Evolutionary conservation across 1,140 invertebrate species (phyloP).

Genomic region (Thalassaphorura encarpata): DNA sequence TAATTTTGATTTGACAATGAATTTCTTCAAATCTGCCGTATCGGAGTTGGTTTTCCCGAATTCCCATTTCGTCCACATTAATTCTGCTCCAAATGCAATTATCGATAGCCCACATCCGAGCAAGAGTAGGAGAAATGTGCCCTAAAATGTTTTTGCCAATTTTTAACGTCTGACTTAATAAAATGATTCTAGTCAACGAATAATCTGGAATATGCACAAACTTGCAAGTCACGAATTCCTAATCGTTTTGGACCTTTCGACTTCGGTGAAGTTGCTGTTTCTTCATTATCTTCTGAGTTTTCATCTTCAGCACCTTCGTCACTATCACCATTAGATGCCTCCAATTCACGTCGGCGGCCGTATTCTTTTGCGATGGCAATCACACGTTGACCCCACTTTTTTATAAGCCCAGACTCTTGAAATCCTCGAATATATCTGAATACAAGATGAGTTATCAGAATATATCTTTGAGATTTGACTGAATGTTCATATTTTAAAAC

Average conservation of each 20-base stretch:
- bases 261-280: constrained; percentile 12
- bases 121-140: constrained; percentile 21
- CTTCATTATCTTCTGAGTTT: neutral
- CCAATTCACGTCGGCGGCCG: constrained; percentile 16
- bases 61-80: neutral
- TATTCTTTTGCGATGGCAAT: constrained; percentile 16
- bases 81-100: constrained; percentile 12
- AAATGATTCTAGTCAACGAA: neutral
- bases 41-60: neutral
- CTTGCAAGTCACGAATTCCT: constrained; percentile 28
- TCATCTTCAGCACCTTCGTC: neutral
- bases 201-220: neutral
- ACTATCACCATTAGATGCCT: constrained; percentile 2
- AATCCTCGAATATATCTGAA: constrained; percentile 44
- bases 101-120: constrained; percentile 20
- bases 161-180: neutral
- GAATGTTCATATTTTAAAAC: neutral
- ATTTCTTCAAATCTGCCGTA: constrained; percentile 9
- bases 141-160: too few relatives aligned
- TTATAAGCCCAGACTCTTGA: constrained; percentile 60
- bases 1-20: constrained; percentile 13
- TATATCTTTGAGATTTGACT: neutral
- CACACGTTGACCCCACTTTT: constrained; percentile 54
- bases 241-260: constrained; percentile 17
- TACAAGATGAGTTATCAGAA: neutral